phyloP scores from a whole-genome alignment of 2,113 vertebrate genomes.

The Eolophus roseicapilla region DNA sequence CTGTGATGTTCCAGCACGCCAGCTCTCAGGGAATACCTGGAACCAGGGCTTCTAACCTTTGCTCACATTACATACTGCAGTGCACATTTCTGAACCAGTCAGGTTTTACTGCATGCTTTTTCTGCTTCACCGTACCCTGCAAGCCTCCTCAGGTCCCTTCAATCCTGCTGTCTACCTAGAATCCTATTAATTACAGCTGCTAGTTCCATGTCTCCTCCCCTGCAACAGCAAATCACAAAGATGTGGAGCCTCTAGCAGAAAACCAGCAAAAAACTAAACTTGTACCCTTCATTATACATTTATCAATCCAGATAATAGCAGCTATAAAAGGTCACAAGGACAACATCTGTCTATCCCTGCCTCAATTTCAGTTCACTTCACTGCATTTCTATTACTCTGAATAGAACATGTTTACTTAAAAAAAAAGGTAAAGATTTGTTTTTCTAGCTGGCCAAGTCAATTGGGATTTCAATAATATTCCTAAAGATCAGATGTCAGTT shows the following conservation, averaged over 20 bases:
- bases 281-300: not conserved
- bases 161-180: not conserved
- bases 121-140: not conserved
- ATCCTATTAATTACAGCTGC: not conserved
- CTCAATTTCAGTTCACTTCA: not conserved
- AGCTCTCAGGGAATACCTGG: not conserved
- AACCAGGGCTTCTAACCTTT: not conserved
- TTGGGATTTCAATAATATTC: slow-evolving; percentile 25
- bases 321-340: not conserved
- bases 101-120: not conserved
- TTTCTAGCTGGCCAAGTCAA: not conserved
- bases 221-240: not conserved
- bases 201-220: not conserved
- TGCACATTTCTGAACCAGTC: not conserved
- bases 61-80: fast-evolving
- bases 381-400: not conserved
- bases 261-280: not conserved
- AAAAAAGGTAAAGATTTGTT: not conserved
- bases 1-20: fast-evolving
- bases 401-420: not conserved
- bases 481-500: slow-evolving; percentile 17
- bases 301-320: not conserved
- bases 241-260: not conserved
- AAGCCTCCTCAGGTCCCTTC: not conserved
- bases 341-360: not conserved